Evolutionary conservation across 2,888 invertebrate species (phyloP).

Genomic region (Cheilosia grossa): DNA sequence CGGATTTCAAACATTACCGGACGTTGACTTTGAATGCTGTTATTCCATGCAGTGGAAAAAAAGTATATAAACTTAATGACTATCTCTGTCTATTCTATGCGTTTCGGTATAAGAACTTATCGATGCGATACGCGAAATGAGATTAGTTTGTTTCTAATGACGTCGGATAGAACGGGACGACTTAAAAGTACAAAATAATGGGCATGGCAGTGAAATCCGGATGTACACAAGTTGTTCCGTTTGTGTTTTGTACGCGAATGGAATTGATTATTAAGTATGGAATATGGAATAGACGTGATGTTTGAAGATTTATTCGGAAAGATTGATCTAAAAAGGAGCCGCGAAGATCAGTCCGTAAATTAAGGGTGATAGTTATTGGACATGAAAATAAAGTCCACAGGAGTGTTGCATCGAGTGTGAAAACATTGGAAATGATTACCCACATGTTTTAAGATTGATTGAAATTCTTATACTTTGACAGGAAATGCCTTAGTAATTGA

Average conservation of each 20-base stretch:
- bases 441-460: too few species aligned
- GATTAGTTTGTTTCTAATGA: slow-evolving; percentile 36
- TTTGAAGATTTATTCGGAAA: slow-evolving; percentile 20
- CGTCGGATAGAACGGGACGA: not conserved
- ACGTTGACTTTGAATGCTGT: slow-evolving; percentile 46
- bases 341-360: too few species aligned
- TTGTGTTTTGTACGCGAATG: slow-evolving; percentile 49
- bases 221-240: slow-evolving; percentile 62
- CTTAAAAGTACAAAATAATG: not conserved
- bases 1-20: slow-evolving; percentile 49
- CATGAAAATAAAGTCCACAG: too few species aligned
- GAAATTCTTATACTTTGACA: too few species aligned
- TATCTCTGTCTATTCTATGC: slow-evolving; percentile 11
- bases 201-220: slow-evolving; percentile 49
- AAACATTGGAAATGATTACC: too few species aligned
- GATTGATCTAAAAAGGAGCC: not conserved
- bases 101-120: slow-evolving; percentile 25
- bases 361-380: too few species aligned
- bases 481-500: too few species aligned
- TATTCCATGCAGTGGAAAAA: slow-evolving; percentile 11
- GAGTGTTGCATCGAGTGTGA: too few species aligned
- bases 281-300: not conserved
- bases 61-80: slow-evolving; percentile 1
- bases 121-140: slow-evolving; percentile 50
- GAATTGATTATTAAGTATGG: slow-evolving; percentile 19